Evolutionary conservation across 2,797 vertebrate genomes (phyloP).

Genomic region (Darevskia mixta): DNA sequence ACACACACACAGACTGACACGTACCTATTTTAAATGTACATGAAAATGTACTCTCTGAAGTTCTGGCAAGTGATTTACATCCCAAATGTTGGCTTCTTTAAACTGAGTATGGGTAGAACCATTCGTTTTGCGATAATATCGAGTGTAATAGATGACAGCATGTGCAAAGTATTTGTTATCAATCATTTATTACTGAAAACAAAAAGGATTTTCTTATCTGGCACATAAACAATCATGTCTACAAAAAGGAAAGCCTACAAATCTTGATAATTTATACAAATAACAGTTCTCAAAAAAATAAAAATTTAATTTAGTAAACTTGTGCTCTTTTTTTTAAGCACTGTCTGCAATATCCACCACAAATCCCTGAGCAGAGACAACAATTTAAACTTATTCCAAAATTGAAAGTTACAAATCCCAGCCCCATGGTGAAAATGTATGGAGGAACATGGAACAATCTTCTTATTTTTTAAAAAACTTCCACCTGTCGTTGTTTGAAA

Average conservation of each 20-base stretch:
- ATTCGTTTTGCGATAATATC: not conserved
- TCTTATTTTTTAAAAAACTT: constrained; percentile 56
- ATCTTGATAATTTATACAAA: constrained; percentile 99
- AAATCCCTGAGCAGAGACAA: constrained; percentile 98
- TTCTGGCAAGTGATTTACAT: no score
- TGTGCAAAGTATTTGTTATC: constrained; percentile 80
- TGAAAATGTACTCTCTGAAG: no score
- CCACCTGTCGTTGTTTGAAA: constrained; percentile 74
- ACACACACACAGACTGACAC: not conserved
- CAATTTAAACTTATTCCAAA: constrained; percentile 70
- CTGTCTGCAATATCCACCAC: constrained; percentile 88
- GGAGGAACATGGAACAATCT: constrained; percentile 77
- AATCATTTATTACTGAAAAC: constrained; percentile 93
- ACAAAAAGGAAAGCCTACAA: constrained; percentile 96
- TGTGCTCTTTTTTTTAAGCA: constrained; percentile 88
- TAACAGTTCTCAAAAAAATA: constrained; percentile 94
- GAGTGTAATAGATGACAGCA: constrained; percentile 54
- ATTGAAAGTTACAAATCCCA: constrained; percentile 75
- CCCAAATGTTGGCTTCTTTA: no score
- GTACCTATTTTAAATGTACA: not conserved
- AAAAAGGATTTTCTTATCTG: constrained; percentile 87
- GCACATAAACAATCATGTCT: constrained; percentile 90
- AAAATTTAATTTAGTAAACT: constrained; percentile 98
- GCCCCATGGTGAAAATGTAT: constrained; percentile 72
- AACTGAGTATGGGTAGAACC: no score